Conservation (phyloP, 2,113 vertebrate genomes). For the Tragulus kanchil region DNA sequence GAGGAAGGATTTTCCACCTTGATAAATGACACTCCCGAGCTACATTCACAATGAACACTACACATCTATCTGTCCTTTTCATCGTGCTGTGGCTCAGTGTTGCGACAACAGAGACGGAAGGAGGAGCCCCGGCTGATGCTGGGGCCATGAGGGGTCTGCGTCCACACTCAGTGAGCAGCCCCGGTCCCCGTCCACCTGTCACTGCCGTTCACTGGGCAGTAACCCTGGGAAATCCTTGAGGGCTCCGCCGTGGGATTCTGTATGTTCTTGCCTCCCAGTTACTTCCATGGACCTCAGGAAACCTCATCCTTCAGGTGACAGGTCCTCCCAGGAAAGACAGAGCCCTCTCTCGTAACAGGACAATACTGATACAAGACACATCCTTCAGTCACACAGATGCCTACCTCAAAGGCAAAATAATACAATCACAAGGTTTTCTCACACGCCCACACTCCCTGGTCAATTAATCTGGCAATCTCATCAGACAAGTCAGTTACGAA, state of each 20-base stretch:
- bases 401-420: not conserved
- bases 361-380: not conserved
- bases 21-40: too few relatives aligned
- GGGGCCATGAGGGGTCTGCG: accelerated
- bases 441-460: not conserved
- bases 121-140: accelerated
- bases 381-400: not conserved
- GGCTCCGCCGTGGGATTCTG: accelerated
- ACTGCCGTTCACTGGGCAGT: not conserved
- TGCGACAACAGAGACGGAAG: too few relatives aligned
- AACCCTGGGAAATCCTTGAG: not conserved
- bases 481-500: not conserved
- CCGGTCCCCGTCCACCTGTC: not conserved
- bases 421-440: not conserved
- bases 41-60: accelerated
- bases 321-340: not conserved
- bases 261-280: not conserved
- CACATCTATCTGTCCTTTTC: not conserved
- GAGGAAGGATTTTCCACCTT: not conserved
- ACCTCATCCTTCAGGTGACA: not conserved
- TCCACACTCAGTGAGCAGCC: not conserved
- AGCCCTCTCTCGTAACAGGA: not conserved
- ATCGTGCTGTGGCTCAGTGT: accelerated
- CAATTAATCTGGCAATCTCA: not conserved
- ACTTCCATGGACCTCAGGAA: not conserved